Evolutionary conservation across 2,113 vertebrate species (phyloP).

Genomic region (Bambusicola thoracicus): DNA sequence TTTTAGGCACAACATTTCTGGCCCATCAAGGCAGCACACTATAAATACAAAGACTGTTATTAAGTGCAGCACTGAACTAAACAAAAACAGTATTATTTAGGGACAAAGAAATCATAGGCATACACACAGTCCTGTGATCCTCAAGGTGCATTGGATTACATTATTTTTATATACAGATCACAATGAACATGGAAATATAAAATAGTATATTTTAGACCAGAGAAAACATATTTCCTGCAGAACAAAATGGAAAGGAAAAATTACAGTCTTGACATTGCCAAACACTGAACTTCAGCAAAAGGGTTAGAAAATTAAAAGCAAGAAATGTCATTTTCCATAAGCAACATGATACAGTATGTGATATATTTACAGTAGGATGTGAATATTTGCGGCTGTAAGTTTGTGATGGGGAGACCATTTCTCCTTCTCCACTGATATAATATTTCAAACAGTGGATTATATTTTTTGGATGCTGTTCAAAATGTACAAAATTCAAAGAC

Average conservation of each 20-base stretch:
- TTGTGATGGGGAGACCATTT: slow-evolving; percentile 19
- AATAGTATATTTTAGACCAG: slow-evolving; percentile 1
- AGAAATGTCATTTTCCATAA: not conserved
- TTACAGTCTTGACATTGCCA: not conserved
- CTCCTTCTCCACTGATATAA: slow-evolving; percentile 43
- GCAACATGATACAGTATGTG: not conserved
- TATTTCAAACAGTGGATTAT: slow-evolving; percentile 67
- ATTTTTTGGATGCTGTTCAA: slow-evolving; percentile 67
- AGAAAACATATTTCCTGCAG: not conserved
- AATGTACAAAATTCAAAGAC: slow-evolving; percentile 62
- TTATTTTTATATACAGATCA: not conserved
- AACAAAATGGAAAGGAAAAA: slow-evolving; percentile 5
- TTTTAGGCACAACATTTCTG: not conserved
- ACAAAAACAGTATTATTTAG: not conserved
- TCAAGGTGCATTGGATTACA: not conserved
- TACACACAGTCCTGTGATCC: not conserved
- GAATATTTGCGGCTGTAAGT: slow-evolving; percentile 31
- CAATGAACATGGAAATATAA: not conserved
- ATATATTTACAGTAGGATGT: slow-evolving; percentile 37
- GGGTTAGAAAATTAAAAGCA: slow-evolving; percentile 14
- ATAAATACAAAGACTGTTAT: not conserved
- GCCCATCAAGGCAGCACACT: not conserved
- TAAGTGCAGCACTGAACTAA: not conserved
- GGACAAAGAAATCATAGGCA: not conserved
- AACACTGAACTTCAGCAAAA: slow-evolving; percentile 39